Evolutionary conservation across 2,113 vertebrate species (phyloP).

Genomic region (Morone saxatilis): DNA sequence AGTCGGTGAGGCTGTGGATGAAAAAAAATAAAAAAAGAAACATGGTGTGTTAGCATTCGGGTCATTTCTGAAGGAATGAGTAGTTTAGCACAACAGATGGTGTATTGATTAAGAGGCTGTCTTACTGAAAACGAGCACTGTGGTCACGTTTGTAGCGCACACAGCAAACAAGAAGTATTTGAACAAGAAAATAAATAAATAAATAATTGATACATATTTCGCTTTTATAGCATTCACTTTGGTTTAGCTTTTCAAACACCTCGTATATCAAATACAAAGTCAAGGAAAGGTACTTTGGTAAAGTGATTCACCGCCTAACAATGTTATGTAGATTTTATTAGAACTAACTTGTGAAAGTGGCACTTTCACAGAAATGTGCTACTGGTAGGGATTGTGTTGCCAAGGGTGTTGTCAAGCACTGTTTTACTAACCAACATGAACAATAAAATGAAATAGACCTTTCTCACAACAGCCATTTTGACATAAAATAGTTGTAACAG

Average conservation of each 20-base stretch:
- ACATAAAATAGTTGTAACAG: too few species aligned
- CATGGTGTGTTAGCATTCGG: conserved; percentile 40
- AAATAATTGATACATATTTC: conserved; percentile 1
- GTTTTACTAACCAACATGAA: too few species aligned
- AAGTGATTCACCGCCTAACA: conserved; percentile 12
- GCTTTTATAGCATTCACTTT: conserved; percentile 23
- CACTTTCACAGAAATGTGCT: conserved; percentile 5
- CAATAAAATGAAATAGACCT: too few species aligned
- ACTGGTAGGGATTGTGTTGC: not conserved
- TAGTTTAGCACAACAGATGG: conserved; percentile 52
- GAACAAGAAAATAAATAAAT: not conserved
- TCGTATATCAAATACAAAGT: not conserved
- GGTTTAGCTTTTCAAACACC: conserved; percentile 1
- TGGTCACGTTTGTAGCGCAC: conserved; percentile 29
- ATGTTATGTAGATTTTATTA: conserved; percentile 15
- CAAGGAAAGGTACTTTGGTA: not conserved
- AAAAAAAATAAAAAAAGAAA: not conserved
- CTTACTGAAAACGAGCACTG: conserved; percentile 32
- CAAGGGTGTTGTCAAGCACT: not conserved
- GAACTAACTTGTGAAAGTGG: conserved; percentile 16
- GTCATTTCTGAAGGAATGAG: conserved; percentile 39
- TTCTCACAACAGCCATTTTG: too few species aligned
- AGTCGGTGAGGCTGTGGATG: conserved; percentile 90
- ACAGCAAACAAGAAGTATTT: conserved; percentile 9
- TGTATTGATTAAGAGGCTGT: conserved; percentile 54